Base-by-base conservation (phyloP, 2,113 vertebrate species). In the Lasiurus borealis region DNA sequence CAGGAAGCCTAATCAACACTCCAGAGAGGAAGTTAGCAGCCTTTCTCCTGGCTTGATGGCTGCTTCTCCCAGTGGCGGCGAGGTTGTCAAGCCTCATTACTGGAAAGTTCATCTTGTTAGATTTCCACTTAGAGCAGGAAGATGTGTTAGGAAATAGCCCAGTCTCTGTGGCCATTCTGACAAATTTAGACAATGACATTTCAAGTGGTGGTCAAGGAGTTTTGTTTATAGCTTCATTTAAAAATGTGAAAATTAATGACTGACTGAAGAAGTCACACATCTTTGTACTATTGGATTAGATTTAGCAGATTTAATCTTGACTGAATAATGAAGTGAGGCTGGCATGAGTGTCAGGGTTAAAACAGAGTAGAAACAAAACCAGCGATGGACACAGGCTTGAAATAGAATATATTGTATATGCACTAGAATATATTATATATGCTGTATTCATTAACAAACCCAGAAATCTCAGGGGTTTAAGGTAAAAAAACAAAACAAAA, bases 21-120 rank as follows among this genome's bases (percentile, higher is more conserved):
- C 95, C 1, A 2, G 57, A 27, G 36, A 72, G 69, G 31, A 96
- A 77, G 87, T 95, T 95, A 90, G 93, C 91, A 88, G 59, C 40
- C 91, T 92, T 94, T 69, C 83, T 94, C 50, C 3, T 34, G 48
- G 54, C 68, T 69, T 75, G 75, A 48, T 71, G 86, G 46, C 71
- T 78, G 34, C 89, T 93, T 23, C 62, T 95, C 44, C 75, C 93
- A 90, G n/a, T 76, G 57, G 89, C 40, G 71, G 83, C 8, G 31
- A 69, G 66, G 69, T 69, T 95, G 92, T 95, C 94, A 86, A 95
- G 50, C 68, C 88, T 97, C 88, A 93, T 97, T 92, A 93, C 81
- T 34, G 36, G 46, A 86, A 88, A 95, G 72, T 90, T 95, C 91
- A 91, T 68, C 87, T 94, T 82, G 64, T 90, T 94, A 96, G 69